Conservation (phyloP, 2,797 vertebrate species). For the Enteromius anoplus region DNA sequence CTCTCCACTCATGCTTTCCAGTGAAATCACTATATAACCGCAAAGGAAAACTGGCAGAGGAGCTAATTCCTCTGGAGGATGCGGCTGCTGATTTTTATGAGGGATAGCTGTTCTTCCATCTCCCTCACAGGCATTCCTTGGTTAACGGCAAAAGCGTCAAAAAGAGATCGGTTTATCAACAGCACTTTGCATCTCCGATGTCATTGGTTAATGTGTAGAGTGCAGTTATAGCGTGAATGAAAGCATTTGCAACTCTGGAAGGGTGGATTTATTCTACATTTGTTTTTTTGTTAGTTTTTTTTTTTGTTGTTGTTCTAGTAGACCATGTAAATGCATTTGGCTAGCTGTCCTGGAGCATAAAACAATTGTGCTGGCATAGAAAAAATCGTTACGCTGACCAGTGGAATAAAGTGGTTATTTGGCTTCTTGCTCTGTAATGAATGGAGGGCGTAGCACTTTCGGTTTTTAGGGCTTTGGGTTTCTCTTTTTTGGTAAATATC, state of each 20-base stretch:
- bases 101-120: conserved; percentile 40
- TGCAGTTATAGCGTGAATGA: conserved; percentile 19
- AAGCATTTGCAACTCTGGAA: conserved; percentile 11
- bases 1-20: conserved; percentile 35
- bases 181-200: conserved; percentile 22
- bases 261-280: conserved; percentile 28
- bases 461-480: conserved; percentile 13
- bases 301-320: conserved; percentile 23
- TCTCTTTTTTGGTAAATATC: no score
- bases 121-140: conserved; percentile 14
- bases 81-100: conserved; percentile 46
- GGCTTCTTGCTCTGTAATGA: conserved; percentile 59
- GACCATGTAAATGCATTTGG: conserved; percentile 39
- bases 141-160: not conserved
- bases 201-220: conserved; percentile 23
- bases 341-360: conserved; percentile 32
- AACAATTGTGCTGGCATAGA: conserved; percentile 39
- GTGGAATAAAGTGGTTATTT: conserved; percentile 52
- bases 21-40: conserved; percentile 33
- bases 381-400: conserved; percentile 50
- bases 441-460: conserved; percentile 41
- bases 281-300: conserved; percentile 2
- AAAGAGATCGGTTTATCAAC: conserved; percentile 13
- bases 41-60: conserved; percentile 41
- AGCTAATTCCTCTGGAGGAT: conserved; percentile 44